phyloP scores from a whole-genome alignment of 2,113 vertebrate species.

The Chauna torquata region DNA sequence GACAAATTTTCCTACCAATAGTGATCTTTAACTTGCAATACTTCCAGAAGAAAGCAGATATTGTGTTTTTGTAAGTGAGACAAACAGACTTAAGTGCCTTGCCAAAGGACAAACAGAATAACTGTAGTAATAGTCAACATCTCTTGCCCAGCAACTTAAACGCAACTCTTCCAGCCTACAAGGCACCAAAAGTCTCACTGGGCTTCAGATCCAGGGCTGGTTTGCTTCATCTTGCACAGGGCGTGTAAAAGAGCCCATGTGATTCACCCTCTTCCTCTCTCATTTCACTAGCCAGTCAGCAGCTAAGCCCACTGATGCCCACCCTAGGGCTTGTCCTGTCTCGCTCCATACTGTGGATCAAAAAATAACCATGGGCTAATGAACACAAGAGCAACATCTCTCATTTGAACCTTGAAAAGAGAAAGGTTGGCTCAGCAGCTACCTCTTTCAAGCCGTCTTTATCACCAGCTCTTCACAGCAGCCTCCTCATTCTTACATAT shows the following conservation, averaged over 20 bases:
- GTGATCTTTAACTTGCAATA: neutral
- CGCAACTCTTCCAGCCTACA: neutral
- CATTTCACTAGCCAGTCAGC: neutral
- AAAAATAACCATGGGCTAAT: neutral
- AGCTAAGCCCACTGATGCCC: neutral
- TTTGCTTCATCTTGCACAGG: rapidly evolving
- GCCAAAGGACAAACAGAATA: neutral
- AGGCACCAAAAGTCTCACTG: rapidly evolving
- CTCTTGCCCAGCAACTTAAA: neutral
- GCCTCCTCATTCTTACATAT: neutral
- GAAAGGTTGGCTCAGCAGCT: neutral
- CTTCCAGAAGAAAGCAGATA: neutral
- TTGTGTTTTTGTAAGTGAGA: neutral
- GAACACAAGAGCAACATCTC: neutral
- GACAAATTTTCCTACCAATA: neutral
- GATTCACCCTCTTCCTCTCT: neutral
- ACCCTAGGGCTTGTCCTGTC: neutral
- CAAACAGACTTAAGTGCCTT: neutral
- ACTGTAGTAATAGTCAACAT: rapidly evolving
- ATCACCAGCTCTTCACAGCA: neutral
- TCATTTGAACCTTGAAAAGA: neutral
- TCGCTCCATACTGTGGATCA: rapidly evolving
- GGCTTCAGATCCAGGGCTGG: neutral
- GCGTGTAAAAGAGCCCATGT: rapidly evolving
- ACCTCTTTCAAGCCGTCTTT: neutral